These are phyloP conservation scores for Sesia bembeciformis DNA, from an alignment of 2,888 invertebrate species.

Conservation along the genomic window DNA sequence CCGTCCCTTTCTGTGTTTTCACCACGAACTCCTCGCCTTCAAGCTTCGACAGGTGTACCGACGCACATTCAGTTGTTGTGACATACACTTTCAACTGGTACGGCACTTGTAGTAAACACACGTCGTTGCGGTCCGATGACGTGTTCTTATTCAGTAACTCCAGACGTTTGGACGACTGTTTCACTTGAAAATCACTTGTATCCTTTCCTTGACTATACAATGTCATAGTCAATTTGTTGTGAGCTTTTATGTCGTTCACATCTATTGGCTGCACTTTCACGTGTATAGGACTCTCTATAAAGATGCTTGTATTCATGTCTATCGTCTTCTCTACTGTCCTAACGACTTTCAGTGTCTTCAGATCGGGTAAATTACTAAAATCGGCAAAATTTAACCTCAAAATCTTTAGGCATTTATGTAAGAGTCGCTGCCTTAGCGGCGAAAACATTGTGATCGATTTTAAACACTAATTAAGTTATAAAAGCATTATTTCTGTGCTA, in stretches of 20 bases:
- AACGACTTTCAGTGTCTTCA: slow-evolving; percentile 57
- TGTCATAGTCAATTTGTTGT: slow-evolving; percentile 61
- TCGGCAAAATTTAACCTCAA: slow-evolving; percentile 67
- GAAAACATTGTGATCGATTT: slow-evolving; percentile 42
- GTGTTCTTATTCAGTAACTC: slow-evolving; percentile 61
- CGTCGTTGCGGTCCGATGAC: slow-evolving; percentile 50
- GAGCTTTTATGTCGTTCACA: slow-evolving; percentile 54
- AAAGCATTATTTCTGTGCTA: too few relatives aligned
- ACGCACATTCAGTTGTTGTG: slow-evolving; percentile 54
- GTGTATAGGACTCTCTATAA: slow-evolving; percentile 68
- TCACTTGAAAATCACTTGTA: slow-evolving; percentile 60
- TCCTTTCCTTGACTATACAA: slow-evolving; percentile 61
- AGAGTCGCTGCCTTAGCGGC: slow-evolving; percentile 42
- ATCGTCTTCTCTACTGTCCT: slow-evolving; percentile 67
- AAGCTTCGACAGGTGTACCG: slow-evolving; percentile 50
- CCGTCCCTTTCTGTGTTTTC: slow-evolving; percentile 56
- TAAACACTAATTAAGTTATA: too few relatives aligned
- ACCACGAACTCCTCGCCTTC: slow-evolving; percentile 62
- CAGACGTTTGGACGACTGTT: slow-evolving; percentile 60
- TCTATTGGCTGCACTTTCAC: slow-evolving; percentile 66
- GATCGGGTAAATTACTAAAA: slow-evolving; percentile 55
- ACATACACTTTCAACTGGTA: slow-evolving; percentile 62
- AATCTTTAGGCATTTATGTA: slow-evolving; percentile 64
- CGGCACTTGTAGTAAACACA: slow-evolving; percentile 65
- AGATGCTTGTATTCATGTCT: slow-evolving; percentile 60